Base-by-base conservation (phyloP, 2,888 invertebrate genomes). In the Euclidia mi region DNA sequence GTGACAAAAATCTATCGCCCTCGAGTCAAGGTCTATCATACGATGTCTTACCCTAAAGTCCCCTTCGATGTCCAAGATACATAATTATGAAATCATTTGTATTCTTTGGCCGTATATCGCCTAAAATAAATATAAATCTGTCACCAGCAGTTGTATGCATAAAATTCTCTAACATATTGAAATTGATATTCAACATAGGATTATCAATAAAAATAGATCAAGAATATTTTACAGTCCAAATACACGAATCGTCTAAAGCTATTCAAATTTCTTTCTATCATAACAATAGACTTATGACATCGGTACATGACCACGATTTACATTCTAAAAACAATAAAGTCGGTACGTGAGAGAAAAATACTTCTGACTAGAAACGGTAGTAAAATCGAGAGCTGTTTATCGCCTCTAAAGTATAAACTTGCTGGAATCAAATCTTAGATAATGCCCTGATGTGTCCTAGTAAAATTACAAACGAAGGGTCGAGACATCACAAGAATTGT, bases 401-500 rank as follows among this genome's bases (percentile, higher is more conserved):
- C 60, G 57, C 20, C 49, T 59, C 28, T 55, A 71, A 57, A 76
- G 64, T 75, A 72, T 61, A 64, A 64, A 71, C 47, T 63, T 62
- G 9, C 31, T 42, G 35, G 45, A 56, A 55, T 51, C 46, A 50
- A 56, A 59, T 44, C 42, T 44, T 55, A 83, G 78, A 80, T 82
- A 73, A 77, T 70, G 65, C 74, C 65, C 67, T 76, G 75, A 79
- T 76, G 80, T 71, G 76, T 72, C 66, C 71, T 79, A 79, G 81
- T 85, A 85, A 86, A 84, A 84, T 85, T 81, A 83, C 74, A 71
- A 82, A 65, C 72, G 77, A 71, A 78, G 82, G 84, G 81, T 79
- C 81, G 78, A 81, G 77, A 80, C 76, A 73, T 79, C 79, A 71
- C 59, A 63, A 53, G 76, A 75, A 75, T 63, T 84, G 85, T 88